Evolutionary conservation across 2,888 invertebrate genomes (phyloP).

Genomic region (Calameuta pallipes): DNA sequence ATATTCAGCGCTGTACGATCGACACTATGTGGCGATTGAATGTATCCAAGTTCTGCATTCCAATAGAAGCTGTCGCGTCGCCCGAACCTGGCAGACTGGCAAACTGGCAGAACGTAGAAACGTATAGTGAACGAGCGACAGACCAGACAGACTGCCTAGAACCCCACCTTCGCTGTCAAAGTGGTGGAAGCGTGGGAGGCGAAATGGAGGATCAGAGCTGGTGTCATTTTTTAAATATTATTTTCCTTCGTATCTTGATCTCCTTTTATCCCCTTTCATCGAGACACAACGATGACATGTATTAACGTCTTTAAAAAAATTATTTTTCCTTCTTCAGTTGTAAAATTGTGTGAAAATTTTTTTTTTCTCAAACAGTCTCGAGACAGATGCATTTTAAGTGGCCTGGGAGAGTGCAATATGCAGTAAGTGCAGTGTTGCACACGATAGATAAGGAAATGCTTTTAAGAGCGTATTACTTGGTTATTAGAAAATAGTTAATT

Average conservation of each 20-base stretch:
- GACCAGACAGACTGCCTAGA: constrained; percentile 28
- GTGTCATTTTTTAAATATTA: background rate
- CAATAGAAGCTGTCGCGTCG: constrained; percentile 39
- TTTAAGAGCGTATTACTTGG: too few relatives aligned
- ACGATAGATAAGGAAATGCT: too few relatives aligned
- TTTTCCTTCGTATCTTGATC: constrained; percentile 8
- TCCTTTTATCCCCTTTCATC: constrained; percentile 5
- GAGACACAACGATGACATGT: background rate
- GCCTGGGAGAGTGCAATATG: too few relatives aligned
- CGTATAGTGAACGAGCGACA: constrained; percentile 51
- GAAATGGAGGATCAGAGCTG: constrained; percentile 8
- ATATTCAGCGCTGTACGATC: background rate
- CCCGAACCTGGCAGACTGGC: constrained; percentile 49
- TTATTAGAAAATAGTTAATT: background rate
- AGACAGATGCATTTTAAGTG: too few relatives aligned
- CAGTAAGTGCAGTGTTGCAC: too few relatives aligned
- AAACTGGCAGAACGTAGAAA: constrained; percentile 42
- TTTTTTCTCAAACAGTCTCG: too few relatives aligned
- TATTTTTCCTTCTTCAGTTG: background rate
- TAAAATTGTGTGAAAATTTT: too few relatives aligned
- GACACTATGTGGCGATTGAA: background rate
- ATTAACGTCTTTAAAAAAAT: background rate
- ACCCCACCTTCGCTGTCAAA: constrained; percentile 51
- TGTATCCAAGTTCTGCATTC: background rate
- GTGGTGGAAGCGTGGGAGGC: constrained; percentile 53